Evolutionary conservation across 1,140 invertebrate species (phyloP).

Genomic region (Drosophila bocqueti): DNA sequence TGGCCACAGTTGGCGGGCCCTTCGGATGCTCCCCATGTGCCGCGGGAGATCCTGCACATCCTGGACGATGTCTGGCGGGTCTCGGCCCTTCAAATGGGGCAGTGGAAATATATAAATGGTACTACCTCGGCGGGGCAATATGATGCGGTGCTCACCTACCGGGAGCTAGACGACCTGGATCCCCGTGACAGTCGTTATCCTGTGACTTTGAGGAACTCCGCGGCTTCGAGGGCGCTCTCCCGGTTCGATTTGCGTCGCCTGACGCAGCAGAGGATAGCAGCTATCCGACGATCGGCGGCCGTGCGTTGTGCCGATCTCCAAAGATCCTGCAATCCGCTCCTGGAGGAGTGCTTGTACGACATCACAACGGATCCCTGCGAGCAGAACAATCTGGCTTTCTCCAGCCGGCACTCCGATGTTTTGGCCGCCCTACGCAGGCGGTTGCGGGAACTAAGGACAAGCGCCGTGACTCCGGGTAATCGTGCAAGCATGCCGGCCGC

Average conservation of each 20-base stretch:
- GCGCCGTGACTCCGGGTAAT: conserved; percentile 47
- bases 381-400: conserved; percentile 88
- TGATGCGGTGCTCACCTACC: conserved; percentile 85
- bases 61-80: conserved; percentile 90
- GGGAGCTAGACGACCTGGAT: conserved; percentile 60
- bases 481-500: conserved; percentile 20
- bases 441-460: conserved; percentile 31
- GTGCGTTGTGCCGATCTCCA: conserved; percentile 78
- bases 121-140: conserved; percentile 84
- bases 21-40: conserved; percentile 75
- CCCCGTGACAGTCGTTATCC: conserved; percentile 83
- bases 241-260: conserved; percentile 52
- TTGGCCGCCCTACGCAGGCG: conserved; percentile 51
- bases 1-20: conserved; percentile 88
- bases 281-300: conserved; percentile 85
- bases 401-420: conserved; percentile 37
- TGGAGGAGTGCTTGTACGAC: conserved; percentile 90
- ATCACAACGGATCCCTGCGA: conserved; percentile 92
- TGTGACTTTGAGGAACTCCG: conserved; percentile 85
- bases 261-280: conserved; percentile 68
- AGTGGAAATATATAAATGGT: conserved; percentile 92
- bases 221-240: conserved; percentile 56
- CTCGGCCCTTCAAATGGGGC: conserved; percentile 87
- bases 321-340: conserved; percentile 83
- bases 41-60: conserved; percentile 88